These are phyloP conservation scores for Pseudeuparius sepicola DNA, from an alignment of 2,888 invertebrate species.

Conservation along the genomic window DNA sequence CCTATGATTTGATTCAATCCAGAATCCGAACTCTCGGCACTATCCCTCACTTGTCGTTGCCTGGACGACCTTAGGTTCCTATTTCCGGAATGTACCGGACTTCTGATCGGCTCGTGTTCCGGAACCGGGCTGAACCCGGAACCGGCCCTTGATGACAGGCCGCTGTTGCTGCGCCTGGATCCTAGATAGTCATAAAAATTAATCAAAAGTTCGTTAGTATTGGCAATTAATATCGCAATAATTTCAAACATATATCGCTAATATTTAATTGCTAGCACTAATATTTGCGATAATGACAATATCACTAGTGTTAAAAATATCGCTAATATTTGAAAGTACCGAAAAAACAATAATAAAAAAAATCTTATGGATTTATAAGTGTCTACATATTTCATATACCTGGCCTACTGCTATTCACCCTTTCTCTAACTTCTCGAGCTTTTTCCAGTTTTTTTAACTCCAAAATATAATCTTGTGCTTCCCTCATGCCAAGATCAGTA, in stretches of 20 bases:
- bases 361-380: too few relatives aligned
- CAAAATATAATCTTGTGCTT: constrained; percentile 73
- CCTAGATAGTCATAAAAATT: constrained; percentile 29
- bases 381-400: constrained; percentile 36
- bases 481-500: constrained; percentile 82
- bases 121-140: constrained; percentile 45
- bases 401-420: constrained; percentile 48
- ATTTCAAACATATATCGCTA: too few relatives aligned
- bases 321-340: background rate
- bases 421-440: constrained; percentile 45
- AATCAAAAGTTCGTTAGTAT: constrained; percentile 5
- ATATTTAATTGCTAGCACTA: too few relatives aligned
- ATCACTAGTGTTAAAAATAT: background rate
- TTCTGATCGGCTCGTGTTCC: constrained; percentile 32
- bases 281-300: constrained; percentile 3
- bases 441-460: constrained; percentile 66
- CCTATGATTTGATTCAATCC: constrained; percentile 31
- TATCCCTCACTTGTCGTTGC: constrained; percentile 33
- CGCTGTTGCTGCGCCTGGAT: constrained; percentile 46
- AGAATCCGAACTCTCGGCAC: constrained; percentile 36
- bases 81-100: constrained; percentile 29
- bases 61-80: constrained; percentile 30
- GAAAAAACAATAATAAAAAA: too few relatives aligned
- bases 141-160: constrained; percentile 46
- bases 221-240: too few relatives aligned